Percentiles rank a stretch among this genome's conserved stretches.
These are phyloP conservation scores for Pandion haliaetus DNA, from an alignment of 2,113 vertebrate genomes.

Conservation along the genomic window DNA sequence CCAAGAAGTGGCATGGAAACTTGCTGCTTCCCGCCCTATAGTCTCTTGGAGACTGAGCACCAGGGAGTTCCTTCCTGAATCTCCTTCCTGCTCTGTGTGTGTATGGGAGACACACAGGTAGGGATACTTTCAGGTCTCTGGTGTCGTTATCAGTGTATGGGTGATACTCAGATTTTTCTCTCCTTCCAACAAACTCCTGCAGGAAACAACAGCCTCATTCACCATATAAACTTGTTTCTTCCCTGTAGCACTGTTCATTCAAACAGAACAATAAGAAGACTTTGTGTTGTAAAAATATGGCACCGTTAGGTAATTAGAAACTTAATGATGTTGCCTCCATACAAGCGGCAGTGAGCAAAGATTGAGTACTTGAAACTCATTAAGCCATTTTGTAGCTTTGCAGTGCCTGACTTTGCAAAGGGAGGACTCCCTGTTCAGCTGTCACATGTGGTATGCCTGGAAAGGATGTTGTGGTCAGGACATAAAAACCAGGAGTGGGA, in stretches of 20 bases:
- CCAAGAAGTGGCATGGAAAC: neutral
- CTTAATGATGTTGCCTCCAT: neutral
- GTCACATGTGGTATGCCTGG: neutral
- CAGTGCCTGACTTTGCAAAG: neutral
- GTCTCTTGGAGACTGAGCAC: neutral
- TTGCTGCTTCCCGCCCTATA: neutral
- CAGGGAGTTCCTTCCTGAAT: neutral
- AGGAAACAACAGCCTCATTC: neutral
- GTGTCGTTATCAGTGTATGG: neutral
- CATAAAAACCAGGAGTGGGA: neutral
- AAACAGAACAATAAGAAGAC: neutral
- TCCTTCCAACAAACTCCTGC: neutral
- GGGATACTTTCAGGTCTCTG: neutral
- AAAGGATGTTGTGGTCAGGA: neutral
- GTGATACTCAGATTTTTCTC: neutral
- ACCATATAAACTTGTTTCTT: neutral
- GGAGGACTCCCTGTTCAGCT: neutral
- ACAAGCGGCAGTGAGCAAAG: neutral
- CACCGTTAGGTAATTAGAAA: neutral
- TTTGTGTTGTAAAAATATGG: neutral
- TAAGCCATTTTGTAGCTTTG: neutral
- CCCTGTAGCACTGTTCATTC: neutral
- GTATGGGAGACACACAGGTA: accelerated
- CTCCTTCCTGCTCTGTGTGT: neutral
- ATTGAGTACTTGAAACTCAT: neutral